These are phyloP conservation scores for Octomys mimax DNA, from an alignment of 2,797 vertebrate genomes.

Conservation along the genomic window DNA sequence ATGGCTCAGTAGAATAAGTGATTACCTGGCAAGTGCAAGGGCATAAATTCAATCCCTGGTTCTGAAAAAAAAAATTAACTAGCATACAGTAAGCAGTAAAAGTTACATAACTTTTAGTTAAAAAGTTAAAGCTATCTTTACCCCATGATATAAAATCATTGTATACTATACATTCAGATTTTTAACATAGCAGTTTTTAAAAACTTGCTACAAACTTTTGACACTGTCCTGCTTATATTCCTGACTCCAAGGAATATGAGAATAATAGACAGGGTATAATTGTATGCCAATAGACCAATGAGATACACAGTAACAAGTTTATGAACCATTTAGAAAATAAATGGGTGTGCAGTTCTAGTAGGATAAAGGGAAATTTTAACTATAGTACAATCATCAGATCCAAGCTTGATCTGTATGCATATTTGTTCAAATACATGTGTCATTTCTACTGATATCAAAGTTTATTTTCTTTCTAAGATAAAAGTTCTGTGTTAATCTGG, in stretches of 20 bases:
- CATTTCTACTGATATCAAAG: constrained; percentile 17
- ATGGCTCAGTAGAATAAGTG: too few species aligned
- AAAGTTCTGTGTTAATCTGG: constrained; percentile 31
- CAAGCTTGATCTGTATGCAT: background rate
- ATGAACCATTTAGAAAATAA: constrained; percentile 43
- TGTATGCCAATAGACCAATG: background rate
- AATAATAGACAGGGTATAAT: constrained; percentile 1
- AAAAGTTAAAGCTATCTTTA: background rate
- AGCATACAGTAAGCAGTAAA: background rate
- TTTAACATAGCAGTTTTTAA: background rate
- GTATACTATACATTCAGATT: background rate
- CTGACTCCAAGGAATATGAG: background rate
- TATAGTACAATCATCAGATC: constrained; percentile 29
- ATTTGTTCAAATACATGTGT: constrained; percentile 1
- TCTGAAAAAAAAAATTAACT: background rate
- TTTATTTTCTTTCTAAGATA: constrained; percentile 52
- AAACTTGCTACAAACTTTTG: background rate
- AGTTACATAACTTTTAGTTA: background rate
- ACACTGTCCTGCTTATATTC: background rate
- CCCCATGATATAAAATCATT: background rate
- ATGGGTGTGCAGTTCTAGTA: background rate
- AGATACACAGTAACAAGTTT: background rate
- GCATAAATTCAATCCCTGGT: too few species aligned
- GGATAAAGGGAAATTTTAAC: background rate
- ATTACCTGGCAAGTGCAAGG: too few species aligned